phyloP scores from a whole-genome alignment of 2,797 vertebrate species.

The Coregonus ussuriensis region DNA sequence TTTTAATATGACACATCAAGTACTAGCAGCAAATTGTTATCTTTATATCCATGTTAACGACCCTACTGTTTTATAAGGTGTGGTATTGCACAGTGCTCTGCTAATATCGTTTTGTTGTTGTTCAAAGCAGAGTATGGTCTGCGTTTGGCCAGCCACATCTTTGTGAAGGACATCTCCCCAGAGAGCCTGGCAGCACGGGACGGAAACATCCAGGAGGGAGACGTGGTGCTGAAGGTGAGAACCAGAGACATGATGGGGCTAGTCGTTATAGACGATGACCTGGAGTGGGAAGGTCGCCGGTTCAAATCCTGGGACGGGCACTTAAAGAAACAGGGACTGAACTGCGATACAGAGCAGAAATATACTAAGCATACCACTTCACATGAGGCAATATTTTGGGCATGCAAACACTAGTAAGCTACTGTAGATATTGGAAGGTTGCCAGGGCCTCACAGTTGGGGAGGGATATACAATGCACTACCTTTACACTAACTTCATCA shows the following conservation, averaged over 20 bases:
- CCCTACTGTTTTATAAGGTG: not conserved
- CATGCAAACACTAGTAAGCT: not conserved
- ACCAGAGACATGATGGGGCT: not conserved
- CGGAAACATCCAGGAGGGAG: constrained; percentile 97
- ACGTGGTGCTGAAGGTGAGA: constrained; percentile 94
- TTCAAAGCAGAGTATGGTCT: constrained; percentile 88
- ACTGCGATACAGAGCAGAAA: not conserved
- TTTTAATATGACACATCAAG: no score
- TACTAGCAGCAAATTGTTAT: no score
- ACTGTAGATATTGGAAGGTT: not conserved
- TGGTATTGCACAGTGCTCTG: not conserved
- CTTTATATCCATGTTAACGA: no score
- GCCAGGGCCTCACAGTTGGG: not conserved
- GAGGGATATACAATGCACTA: not conserved
- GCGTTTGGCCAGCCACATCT: constrained; percentile 96
- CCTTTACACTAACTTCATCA: not conserved
- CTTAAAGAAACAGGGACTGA: not conserved
- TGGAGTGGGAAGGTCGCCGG: not conserved
- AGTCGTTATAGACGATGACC: not conserved
- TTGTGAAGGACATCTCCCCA: constrained; percentile 98
- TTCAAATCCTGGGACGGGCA: not conserved
- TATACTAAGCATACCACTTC: not conserved
- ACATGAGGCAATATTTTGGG: not conserved
- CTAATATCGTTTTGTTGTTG: constrained; percentile 22
- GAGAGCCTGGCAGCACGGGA: constrained; percentile 96